Percentiles rank a stretch among this genome's conserved stretches.
phyloP scores from a whole-genome alignment of 2,888 invertebrate genomes.

The Acronicta psi region DNA sequence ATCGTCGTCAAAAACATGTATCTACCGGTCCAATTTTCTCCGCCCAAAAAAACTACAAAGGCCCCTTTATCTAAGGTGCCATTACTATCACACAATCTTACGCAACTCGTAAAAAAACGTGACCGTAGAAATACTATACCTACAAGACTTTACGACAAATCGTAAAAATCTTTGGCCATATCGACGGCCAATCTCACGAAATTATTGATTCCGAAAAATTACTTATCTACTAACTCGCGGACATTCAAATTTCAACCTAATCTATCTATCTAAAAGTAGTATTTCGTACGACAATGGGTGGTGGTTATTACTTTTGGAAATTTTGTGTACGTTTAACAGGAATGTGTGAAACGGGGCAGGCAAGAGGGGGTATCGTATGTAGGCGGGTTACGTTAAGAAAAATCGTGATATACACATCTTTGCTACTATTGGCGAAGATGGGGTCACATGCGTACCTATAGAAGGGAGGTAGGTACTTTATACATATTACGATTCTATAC shows the following conservation, averaged over 20 bases:
- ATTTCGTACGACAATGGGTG: conserved; percentile 3
- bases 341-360: conserved; percentile 61
- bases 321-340: conserved; percentile 41
- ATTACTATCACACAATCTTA: conserved; percentile 44
- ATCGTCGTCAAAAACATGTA: conserved; percentile 18
- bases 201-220: conserved; percentile 7
- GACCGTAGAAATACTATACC: conserved; percentile 57
- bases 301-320: conserved; percentile 11
- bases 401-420: conserved; percentile 67
- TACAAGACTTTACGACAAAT: conserved; percentile 59
- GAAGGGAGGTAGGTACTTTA: conserved; percentile 18
- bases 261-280: accelerated
- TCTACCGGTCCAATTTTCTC: conserved; percentile 16
- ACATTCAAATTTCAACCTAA: conserved; percentile 11
- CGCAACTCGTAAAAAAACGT: conserved; percentile 46
- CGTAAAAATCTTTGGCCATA: conserved; percentile 61
- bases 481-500: conserved; percentile 8
- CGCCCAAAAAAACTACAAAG: conserved; percentile 45
- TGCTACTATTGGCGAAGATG: conserved; percentile 72
- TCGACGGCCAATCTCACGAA: conserved; percentile 57
- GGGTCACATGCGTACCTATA: conserved; percentile 28
- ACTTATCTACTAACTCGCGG: not conserved
- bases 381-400: conserved; percentile 65
- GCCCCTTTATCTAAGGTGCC: conserved; percentile 34
- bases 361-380: conserved; percentile 64